Conservation (phyloP, 2,888 invertebrate genomes). For the Eristalis pertinax region DNA sequence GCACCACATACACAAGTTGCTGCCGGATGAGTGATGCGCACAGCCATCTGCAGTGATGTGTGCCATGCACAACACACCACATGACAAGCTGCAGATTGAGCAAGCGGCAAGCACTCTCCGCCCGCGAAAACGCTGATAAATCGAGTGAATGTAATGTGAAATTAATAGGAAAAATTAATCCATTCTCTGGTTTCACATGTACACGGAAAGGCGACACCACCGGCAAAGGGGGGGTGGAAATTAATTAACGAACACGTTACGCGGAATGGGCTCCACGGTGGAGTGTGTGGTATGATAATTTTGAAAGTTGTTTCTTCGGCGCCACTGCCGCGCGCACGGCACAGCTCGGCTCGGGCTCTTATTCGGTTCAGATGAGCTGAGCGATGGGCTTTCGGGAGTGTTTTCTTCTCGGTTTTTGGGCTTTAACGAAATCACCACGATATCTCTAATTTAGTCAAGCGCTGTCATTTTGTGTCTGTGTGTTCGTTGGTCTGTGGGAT, state of each 20-base stretch:
- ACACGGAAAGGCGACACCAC: background rate
- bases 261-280: background rate
- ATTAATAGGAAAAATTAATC: slow-evolving; percentile 1
- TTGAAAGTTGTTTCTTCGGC: background rate
- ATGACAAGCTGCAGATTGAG: no score
- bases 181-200: background rate
- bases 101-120: background rate
- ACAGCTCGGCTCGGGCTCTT: background rate
- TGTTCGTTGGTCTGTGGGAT: background rate
- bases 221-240: background rate
- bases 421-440: background rate
- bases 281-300: background rate
- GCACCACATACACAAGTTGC: background rate
- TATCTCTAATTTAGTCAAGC: background rate
- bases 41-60: background rate
- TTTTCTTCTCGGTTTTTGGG: background rate
- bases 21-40: background rate
- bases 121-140: background rate
- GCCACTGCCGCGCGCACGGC: no score
- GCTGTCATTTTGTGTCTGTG: background rate
- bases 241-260: background rate
- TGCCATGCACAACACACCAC: background rate
- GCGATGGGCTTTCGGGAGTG: background rate
- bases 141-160: background rate
- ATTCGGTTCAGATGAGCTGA: background rate